Conservation (phyloP, 2,113 vertebrate species). For the Neogale vison region DNA sequence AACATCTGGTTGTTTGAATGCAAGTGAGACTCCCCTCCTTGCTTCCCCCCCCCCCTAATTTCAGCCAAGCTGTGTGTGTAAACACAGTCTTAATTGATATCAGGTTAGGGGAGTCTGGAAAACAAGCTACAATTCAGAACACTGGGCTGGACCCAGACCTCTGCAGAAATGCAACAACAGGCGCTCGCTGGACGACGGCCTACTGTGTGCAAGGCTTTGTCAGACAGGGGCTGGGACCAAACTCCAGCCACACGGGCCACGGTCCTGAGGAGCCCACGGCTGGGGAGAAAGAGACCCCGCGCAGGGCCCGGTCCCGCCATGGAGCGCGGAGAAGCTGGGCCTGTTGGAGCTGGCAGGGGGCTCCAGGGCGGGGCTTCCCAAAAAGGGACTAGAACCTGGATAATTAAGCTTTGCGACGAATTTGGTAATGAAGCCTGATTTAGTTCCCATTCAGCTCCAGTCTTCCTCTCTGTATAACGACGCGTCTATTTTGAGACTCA, state of each 20-base stretch:
- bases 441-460: background rate
- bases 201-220: background rate
- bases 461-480: background rate
- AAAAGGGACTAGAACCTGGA: background rate
- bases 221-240: fast-evolving
- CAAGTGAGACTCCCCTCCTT: background rate
- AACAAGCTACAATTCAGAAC: background rate
- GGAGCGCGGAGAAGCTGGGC: fast-evolving
- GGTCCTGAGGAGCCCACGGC: fast-evolving
- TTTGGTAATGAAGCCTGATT: background rate
- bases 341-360: fast-evolving
- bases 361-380: background rate
- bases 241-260: fast-evolving
- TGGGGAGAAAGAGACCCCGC: background rate
- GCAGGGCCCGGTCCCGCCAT: too few relatives aligned
- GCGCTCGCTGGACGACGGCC: background rate
- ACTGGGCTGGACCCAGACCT: background rate
- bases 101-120: conserved; percentile 4
- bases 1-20: conserved; percentile 49
- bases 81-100: conserved; percentile 46
- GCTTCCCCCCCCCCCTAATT: background rate
- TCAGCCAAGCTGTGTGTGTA: conserved; percentile 21
- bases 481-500: conserved; percentile 24
- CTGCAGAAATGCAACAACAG: background rate
- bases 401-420: background rate